Evolutionary conservation across 23 tunicate species (phyloP), one percentile per base, ranked within the genome.

Genomic region (Phallusia fumigata): DNA sequence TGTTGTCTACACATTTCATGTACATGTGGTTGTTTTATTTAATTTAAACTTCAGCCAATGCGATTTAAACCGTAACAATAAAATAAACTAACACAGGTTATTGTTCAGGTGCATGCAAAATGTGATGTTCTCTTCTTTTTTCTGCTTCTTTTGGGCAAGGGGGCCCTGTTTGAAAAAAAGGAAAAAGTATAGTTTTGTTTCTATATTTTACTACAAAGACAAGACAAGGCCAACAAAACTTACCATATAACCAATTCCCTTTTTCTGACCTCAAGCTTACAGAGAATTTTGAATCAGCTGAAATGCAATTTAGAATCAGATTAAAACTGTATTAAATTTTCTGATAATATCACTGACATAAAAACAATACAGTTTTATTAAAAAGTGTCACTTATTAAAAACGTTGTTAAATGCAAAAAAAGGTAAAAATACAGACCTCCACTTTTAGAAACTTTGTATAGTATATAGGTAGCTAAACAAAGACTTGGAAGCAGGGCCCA

Each of bases 191-290:
- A 8, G 13, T 16, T 6, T 21, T 6, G 8, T 58, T 58, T 58
- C 15, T 58, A 58, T 6, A 58, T 8, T 21, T 6, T 58, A 3
- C 2, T 58, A 24, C 11, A 6, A 6, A 21, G 16, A 58, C 69
- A 21, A 8, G n/a, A 3, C 10, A 40, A 40, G 5, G 47, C 47
- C 47, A 40, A 40, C 10, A 10, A 0, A 18, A 58, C 88, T 83
- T 33, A 88, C 93, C 93, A 73, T 88, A 88, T 64, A 88, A 31
- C 93, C 93, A 88, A 65, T 83, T 83, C 32, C 93, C 93, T 52
- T 78, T 88, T 33, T 84, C 84, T 30, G 76, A 80, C 69, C 84
- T 77, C 65, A 88, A 44, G 79, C 93, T 88, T 31, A 85, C 79
- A 19, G 51, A 32, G 47, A 88, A 88, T 52, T 83, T 33, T 45